Base-by-base conservation (phyloP, 2,888 invertebrate species). In the Drepanosiphum platanoidis region DNA sequence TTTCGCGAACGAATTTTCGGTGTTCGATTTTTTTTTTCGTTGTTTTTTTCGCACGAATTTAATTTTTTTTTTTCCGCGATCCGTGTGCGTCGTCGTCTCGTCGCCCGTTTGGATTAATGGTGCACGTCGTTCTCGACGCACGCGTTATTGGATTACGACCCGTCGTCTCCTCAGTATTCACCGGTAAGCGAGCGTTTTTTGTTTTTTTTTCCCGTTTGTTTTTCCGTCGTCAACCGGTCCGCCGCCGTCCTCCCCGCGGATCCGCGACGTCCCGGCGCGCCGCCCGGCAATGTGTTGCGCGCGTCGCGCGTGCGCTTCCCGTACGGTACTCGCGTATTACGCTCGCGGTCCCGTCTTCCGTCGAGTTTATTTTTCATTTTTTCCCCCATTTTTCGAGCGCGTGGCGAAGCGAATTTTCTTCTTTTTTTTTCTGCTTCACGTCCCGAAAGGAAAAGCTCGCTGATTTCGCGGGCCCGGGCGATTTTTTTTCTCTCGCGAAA, bases 121-220 rank as follows among this genome's bases (percentile, higher is more conserved):
- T 68, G 79, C 46, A 34, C 64, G 42, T 30, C 18, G 4, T 42
- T 13, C 42, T 64, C 30, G 22, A 30, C 27, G 64, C n/a, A 32
- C 66, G 13, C 34, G 2, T 30, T 68, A 32, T 68, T 68, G 79
- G 79, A 79, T 79, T 79, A 79, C 46, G 32, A 52, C 15, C 68
- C 18, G 46, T 68, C 18, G 46, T 68, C 34, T 52, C 34, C 27
- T 34, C 46, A n/a, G 79, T 34, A 68, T 34, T 34, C 15, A 27
- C 34, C 79, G 79, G 79, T 79, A 79, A 79, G 79, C n/a, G 32
- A 64, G 4, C 1, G 9, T 32, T 34, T 32, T 74, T 32, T 22
- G n/a, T 52, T 18, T 0, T 68, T 32, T 15, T 9, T 9, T 3
- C 18, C 18, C 58, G 58, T 64, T 15, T 46, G 11, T 42, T 9